Conservation (phyloP, 2,113 vertebrate species). For the Chloebia gouldiae region DNA sequence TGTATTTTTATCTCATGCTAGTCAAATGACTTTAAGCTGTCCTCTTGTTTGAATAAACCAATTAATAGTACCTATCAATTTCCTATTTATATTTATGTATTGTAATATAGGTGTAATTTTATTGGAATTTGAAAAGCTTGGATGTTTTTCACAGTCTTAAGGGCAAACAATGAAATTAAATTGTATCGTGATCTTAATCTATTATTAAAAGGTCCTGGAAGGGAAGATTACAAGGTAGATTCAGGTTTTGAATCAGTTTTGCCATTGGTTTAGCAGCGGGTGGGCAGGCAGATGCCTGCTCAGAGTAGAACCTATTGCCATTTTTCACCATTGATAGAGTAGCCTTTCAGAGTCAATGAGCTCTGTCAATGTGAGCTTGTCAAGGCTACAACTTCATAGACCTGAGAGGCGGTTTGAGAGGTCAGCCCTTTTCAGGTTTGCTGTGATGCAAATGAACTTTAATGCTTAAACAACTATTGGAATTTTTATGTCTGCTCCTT, state of each 20-base stretch:
- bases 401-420: slow-evolving; percentile 93
- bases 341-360: slow-evolving; percentile 99
- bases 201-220: slow-evolving; percentile 77
- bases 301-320: slow-evolving; percentile 86
- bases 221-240: slow-evolving; percentile 84
- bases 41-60: background rate
- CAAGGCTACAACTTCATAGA: slow-evolving; percentile 93
- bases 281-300: slow-evolving; percentile 93
- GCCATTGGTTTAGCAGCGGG: slow-evolving; percentile 85
- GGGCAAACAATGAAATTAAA: slow-evolving; percentile 73
- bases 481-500: slow-evolving; percentile 98
- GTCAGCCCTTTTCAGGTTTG: slow-evolving; percentile 94
- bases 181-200: slow-evolving; percentile 81
- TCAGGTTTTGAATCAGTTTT: slow-evolving; percentile 81
- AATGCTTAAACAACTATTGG: slow-evolving; percentile 99
- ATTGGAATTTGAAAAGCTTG: slow-evolving; percentile 58
- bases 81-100: slow-evolving; percentile 34
- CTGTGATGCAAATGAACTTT: slow-evolving; percentile 99
- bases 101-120: slow-evolving; percentile 53
- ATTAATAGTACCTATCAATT: slow-evolving; percentile 41
- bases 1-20: background rate
- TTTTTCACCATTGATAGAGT: slow-evolving; percentile 95
- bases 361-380: slow-evolving; percentile 95
- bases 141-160: slow-evolving; percentile 26
- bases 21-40: background rate